phyloP scores from a whole-genome alignment of 2,113 vertebrate genomes.

The Oplegnathus fasciatus region DNA sequence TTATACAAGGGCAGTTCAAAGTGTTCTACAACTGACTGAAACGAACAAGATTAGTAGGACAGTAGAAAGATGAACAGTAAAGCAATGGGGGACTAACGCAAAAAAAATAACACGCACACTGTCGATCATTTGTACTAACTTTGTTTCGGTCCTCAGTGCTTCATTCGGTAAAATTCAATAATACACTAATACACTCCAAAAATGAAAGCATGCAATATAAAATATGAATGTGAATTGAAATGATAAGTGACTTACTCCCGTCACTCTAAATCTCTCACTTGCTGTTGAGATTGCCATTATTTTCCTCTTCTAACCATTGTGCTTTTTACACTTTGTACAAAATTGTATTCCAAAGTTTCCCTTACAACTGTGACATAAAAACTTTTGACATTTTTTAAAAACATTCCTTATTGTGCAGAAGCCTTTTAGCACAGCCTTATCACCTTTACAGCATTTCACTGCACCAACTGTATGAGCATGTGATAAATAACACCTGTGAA shows the following conservation, averaged over 20 bases:
- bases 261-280: neutral
- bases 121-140: neutral
- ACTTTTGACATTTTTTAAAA: neutral
- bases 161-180: neutral
- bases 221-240: neutral
- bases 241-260: neutral
- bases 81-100: no score
- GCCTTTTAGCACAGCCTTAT: neutral
- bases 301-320: neutral
- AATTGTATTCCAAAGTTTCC: neutral
- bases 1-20: neutral
- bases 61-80: no score
- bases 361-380: neutral
- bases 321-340: neutral
- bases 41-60: neutral
- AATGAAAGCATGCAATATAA: neutral
- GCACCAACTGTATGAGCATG: neutral
- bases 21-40: neutral
- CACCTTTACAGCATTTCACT: neutral
- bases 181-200: neutral
- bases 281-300: neutral
- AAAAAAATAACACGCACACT: neutral
- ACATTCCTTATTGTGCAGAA: neutral
- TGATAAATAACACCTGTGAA: neutral
- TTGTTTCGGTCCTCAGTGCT: neutral